These are phyloP conservation scores for Dicyrtoma fusca DNA, from an alignment of 2,888 invertebrate genomes.

Conservation along the genomic window DNA sequence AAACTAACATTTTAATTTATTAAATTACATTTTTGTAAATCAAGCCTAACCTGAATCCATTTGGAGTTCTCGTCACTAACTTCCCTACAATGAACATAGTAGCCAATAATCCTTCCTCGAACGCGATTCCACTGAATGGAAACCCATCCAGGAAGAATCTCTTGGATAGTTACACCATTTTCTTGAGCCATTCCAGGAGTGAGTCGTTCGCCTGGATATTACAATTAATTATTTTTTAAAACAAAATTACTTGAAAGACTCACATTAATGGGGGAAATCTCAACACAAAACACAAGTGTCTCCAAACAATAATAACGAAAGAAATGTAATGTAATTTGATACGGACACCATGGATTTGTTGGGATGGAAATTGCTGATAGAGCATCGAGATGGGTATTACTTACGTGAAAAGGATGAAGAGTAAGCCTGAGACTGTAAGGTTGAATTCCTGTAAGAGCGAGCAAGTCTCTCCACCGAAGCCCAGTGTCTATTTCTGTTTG, in stretches of 20 bases:
- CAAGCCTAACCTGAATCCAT: slow-evolving; percentile 32
- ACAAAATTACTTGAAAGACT: too few relatives aligned
- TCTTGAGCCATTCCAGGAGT: slow-evolving; percentile 30
- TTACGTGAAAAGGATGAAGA: slow-evolving; percentile 38
- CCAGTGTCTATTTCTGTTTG: slow-evolving; percentile 40
- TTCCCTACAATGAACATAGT: slow-evolving; percentile 34
- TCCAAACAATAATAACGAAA: too few relatives aligned
- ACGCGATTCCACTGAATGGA: slow-evolving; percentile 33
- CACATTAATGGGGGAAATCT: too few relatives aligned
- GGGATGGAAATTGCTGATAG: too few relatives aligned
- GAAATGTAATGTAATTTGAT: too few relatives aligned
- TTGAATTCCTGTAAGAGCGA: slow-evolving; percentile 37
- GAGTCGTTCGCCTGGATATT: slow-evolving; percentile 31
- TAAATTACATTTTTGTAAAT: too few relatives aligned
- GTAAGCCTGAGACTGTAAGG: slow-evolving; percentile 35
- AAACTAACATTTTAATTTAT: too few relatives aligned
- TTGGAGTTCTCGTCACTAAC: slow-evolving; percentile 15
- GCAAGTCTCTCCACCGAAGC: slow-evolving; percentile 38
- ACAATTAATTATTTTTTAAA: neutral
- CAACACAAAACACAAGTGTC: too few relatives aligned
- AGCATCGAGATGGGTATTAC: neutral
- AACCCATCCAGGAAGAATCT: slow-evolving; percentile 38
- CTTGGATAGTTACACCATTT: slow-evolving; percentile 20
- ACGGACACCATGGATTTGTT: too few relatives aligned
- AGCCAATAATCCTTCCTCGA: slow-evolving; percentile 29